These are phyloP conservation scores for Carabus problematicus DNA, from an alignment of 2,888 invertebrate species.

Conservation along the genomic window DNA sequence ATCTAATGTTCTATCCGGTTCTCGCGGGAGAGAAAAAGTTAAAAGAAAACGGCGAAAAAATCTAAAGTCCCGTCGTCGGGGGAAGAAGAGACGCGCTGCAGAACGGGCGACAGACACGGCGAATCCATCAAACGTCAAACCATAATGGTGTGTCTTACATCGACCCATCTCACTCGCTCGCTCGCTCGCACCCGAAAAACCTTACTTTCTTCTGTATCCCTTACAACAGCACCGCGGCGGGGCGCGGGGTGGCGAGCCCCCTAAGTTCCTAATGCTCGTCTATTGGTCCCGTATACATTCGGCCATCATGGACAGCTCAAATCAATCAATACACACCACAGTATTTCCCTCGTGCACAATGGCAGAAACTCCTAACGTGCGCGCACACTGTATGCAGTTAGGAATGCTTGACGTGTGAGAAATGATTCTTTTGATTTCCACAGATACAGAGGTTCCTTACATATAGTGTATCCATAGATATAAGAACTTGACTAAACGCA, in stretches of 20 bases:
- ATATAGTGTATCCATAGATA: too few relatives aligned
- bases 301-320: slow-evolving; percentile 41
- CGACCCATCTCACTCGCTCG: slow-evolving; percentile 44
- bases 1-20: slow-evolving; percentile 46
- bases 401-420: too few relatives aligned
- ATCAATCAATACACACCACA: slow-evolving; percentile 41
- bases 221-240: background rate
- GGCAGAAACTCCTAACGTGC: background rate
- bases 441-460: too few relatives aligned
- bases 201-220: too few relatives aligned
- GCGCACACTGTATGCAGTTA: background rate
- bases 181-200: background rate
- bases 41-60: slow-evolving; percentile 53
- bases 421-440: too few relatives aligned
- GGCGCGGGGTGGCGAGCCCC: slow-evolving; percentile 6
- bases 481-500: too few relatives aligned
- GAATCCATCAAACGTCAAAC: slow-evolving; percentile 59
- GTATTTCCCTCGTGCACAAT: background rate
- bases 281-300: slow-evolving; percentile 39
- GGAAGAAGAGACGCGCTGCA: slow-evolving; percentile 11
- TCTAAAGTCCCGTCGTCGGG: slow-evolving; percentile 54
- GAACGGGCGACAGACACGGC: slow-evolving; percentile 50
- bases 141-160: slow-evolving; percentile 55
- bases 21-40: slow-evolving; percentile 52
- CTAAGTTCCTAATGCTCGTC: slow-evolving; percentile 28